Evolutionary conservation across 2,797 vertebrate species (phyloP).

Genomic region (Taeniopygia guttata): DNA sequence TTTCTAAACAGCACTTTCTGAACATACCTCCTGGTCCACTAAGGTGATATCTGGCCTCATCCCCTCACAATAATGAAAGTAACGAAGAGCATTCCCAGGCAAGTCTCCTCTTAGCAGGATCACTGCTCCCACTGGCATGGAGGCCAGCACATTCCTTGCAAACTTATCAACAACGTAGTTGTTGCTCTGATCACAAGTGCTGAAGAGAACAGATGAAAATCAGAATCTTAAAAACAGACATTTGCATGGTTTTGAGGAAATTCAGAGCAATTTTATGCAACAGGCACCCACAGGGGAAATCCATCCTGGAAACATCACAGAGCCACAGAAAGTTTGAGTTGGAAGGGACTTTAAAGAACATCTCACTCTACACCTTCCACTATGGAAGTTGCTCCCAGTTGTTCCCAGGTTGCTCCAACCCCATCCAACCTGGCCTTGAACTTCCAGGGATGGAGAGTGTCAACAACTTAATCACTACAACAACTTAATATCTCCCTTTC

Average conservation of each 20-base stretch:
- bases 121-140: constrained; percentile 83
- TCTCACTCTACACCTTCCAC: not conserved
- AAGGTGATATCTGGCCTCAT: constrained; percentile 86
- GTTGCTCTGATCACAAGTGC: constrained; percentile 87
- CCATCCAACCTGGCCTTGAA: not conserved
- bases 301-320: not conserved
- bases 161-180: constrained; percentile 88
- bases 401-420: not conserved
- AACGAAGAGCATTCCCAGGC: constrained; percentile 93
- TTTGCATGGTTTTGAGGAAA: not conserved
- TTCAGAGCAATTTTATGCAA: not conserved
- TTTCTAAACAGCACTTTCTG: not conserved
- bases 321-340: not conserved
- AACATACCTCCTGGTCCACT: constrained; percentile 94
- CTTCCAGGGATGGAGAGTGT: not conserved
- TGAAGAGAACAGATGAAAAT: constrained; percentile 53
- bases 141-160: constrained; percentile 87
- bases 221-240: not conserved
- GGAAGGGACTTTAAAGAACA: not conserved
- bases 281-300: not conserved
- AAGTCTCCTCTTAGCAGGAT: constrained; percentile 93
- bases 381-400: too few relatives aligned
- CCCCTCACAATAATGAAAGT: constrained; percentile 89
- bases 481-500: not conserved
- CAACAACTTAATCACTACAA: not conserved